Percentiles rank a stretch among this genome's conserved stretches.
Conservation (phyloP, 2,113 vertebrate genomes). For the Vidua macroura region DNA sequence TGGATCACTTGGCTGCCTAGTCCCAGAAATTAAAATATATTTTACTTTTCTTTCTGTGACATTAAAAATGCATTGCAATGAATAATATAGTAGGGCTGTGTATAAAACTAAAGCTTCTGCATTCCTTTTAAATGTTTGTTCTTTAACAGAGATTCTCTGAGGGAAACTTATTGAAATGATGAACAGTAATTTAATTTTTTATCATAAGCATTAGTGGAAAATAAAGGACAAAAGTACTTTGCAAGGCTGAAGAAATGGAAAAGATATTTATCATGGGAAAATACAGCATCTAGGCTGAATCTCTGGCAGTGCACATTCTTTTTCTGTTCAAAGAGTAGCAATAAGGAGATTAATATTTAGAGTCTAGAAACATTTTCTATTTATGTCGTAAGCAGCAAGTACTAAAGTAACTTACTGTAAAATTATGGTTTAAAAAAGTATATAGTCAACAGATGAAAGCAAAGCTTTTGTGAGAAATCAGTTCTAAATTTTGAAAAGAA, state of each 20-base stretch:
- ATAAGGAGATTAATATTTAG: slow-evolving; percentile 73
- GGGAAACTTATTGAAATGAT: slow-evolving; percentile 77
- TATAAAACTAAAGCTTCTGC: slow-evolving; percentile 75
- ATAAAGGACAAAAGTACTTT: slow-evolving; percentile 79
- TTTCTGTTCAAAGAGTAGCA: slow-evolving; percentile 68
- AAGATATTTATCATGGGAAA: slow-evolving; percentile 74
- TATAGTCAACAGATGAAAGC: slow-evolving; percentile 2
- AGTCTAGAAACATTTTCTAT: slow-evolving; percentile 49
- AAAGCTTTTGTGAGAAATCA: slow-evolving; percentile 16
- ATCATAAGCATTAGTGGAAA: slow-evolving; percentile 78
- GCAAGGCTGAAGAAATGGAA: slow-evolving; percentile 65
- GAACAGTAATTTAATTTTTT: slow-evolving; percentile 85
- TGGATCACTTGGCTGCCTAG: slow-evolving; percentile 62
- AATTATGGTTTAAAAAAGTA: not conserved
- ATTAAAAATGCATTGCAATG: slow-evolving; percentile 83
- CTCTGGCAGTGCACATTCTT: slow-evolving; percentile 56
- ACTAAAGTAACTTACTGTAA: slow-evolving; percentile 36
- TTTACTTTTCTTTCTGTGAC: slow-evolving; percentile 73
- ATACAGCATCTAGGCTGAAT: slow-evolving; percentile 53
- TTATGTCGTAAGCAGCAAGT: slow-evolving; percentile 58
- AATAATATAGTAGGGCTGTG: slow-evolving; percentile 80
- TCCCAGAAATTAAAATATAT: slow-evolving; percentile 77
- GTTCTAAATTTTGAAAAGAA: slow-evolving; percentile 31
- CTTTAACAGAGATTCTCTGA: slow-evolving; percentile 73
- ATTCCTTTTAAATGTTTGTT: slow-evolving; percentile 80